phyloP scores from a whole-genome alignment of 2,888 invertebrate species.

The Cataglyphis altisquamis region DNA sequence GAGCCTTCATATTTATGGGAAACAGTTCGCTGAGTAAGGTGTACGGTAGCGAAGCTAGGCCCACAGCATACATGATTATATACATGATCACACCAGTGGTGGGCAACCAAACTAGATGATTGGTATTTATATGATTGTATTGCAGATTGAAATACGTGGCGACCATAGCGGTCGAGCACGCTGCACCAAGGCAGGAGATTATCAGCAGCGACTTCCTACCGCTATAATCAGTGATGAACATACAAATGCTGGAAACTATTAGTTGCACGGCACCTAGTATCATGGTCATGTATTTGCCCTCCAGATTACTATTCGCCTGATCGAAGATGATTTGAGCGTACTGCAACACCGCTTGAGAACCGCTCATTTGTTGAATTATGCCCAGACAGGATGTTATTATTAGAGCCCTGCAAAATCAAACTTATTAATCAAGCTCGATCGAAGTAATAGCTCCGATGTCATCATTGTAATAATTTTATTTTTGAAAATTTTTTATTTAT shows the following conservation, averaged over 20 bases:
- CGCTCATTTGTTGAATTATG: conserved; percentile 66
- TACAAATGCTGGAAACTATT: conserved; percentile 30
- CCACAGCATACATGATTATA: conserved; percentile 65
- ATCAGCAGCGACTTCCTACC: conserved; percentile 67
- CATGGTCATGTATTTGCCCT: conserved; percentile 72
- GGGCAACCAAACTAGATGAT: conserved; percentile 65
- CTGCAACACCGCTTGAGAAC: conserved; percentile 61
- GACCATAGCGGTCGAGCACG: conserved; percentile 60
- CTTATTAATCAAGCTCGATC: not conserved
- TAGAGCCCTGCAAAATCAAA: conserved; percentile 59
- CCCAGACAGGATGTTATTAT: conserved; percentile 46
- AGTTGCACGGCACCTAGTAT: conserved; percentile 70
- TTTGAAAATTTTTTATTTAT: not conserved
- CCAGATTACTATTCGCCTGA: conserved; percentile 48
- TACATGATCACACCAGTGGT: conserved; percentile 62
- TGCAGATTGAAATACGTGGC: conserved; percentile 67
- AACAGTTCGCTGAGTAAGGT: conserved; percentile 71
- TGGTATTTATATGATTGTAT: conserved; percentile 15
- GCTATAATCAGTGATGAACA: conserved; percentile 60
- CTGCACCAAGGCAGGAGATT: conserved; percentile 63
- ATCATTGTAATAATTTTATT: not conserved
- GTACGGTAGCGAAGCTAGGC: conserved; percentile 65
- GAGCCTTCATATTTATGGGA: conserved; percentile 71
- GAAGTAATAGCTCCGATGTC: too few species aligned
- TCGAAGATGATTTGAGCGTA: conserved; percentile 71